Evolutionary conservation across 2,888 invertebrate species (phyloP).

Genomic region (Lithophane ornitopus): DNA sequence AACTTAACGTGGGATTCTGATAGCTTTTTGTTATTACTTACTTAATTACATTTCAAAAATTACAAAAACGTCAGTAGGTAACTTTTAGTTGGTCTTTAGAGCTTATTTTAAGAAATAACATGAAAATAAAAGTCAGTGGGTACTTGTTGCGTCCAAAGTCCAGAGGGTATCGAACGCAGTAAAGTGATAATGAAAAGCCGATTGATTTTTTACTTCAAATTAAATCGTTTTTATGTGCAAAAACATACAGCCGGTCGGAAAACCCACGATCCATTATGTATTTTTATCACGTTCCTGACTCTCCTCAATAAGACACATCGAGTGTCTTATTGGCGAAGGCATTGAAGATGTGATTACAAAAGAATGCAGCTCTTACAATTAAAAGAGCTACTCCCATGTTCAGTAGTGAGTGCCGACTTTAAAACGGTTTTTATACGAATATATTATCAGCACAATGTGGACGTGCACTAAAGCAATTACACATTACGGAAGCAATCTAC

Average conservation of each 20-base stretch:
- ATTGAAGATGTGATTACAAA: slow-evolving; percentile 57
- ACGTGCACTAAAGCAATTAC: slow-evolving; percentile 75
- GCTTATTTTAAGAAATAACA: slow-evolving; percentile 16
- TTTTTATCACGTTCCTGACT: slow-evolving; percentile 53
- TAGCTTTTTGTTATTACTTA: slow-evolving; percentile 69
- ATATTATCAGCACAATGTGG: slow-evolving; percentile 66
- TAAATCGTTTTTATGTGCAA: slow-evolving; percentile 53
- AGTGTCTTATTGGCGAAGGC: slow-evolving; percentile 42
- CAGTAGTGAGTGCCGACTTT: slow-evolving; percentile 36
- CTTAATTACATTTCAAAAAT: slow-evolving; percentile 54
- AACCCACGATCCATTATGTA: slow-evolving; percentile 44
- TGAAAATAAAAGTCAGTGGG: background rate
- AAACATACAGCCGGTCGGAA: slow-evolving; percentile 39
- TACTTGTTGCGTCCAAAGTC: slow-evolving; percentile 5
- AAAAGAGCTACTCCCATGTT: slow-evolving; percentile 56
- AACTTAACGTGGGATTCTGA: slow-evolving; percentile 80
- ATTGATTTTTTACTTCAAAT: slow-evolving; percentile 46
- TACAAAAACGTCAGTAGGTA: slow-evolving; percentile 18
- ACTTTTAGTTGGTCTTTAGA: background rate
- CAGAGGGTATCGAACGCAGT: slow-evolving; percentile 34
- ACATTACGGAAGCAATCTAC: slow-evolving; percentile 82
- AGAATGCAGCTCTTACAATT: slow-evolving; percentile 58
- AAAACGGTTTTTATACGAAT: slow-evolving; percentile 70
- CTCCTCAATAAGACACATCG: slow-evolving; percentile 49
- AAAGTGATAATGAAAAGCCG: slow-evolving; percentile 38